phyloP scores from a whole-genome alignment of 2,888 invertebrate species.

The Margaritifera margaritifera region DNA sequence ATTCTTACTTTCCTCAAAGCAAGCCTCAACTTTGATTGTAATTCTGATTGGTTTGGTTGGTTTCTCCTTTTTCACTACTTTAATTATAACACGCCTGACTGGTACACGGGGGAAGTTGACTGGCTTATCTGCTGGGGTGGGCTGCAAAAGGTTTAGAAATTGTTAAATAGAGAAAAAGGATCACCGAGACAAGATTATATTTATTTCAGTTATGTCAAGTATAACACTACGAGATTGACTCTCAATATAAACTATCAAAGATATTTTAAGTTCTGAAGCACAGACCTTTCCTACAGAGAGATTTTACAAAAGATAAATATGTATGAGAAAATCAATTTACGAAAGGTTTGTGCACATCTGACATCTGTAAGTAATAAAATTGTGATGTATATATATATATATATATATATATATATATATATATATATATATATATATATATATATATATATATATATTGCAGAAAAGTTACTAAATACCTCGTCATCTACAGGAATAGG shows the following conservation, averaged over 20 bases:
- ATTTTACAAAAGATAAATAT: too few relatives aligned
- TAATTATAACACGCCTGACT: slow-evolving; percentile 15
- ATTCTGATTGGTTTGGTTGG: slow-evolving; percentile 20
- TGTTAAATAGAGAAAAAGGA: not conserved
- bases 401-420: too few relatives aligned
- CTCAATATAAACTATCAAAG: too few relatives aligned
- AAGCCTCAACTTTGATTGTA: slow-evolving; percentile 28
- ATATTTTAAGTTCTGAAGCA: too few relatives aligned
- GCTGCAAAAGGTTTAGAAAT: slow-evolving; percentile 8
- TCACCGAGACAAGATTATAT: not conserved
- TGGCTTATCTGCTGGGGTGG: slow-evolving; percentile 19
- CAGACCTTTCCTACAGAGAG: too few relatives aligned
- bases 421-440: too few relatives aligned
- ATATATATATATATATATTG: not conserved
- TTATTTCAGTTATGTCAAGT: too few relatives aligned
- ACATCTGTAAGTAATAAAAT: too few relatives aligned
- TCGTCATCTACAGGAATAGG: slow-evolving; percentile 11
- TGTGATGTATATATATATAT: too few relatives aligned
- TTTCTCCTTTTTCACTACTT: slow-evolving; percentile 23
- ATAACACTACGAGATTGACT: too few relatives aligned
- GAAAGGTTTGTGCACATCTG: too few relatives aligned
- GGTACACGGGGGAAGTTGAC: slow-evolving; percentile 18
- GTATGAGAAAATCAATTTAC: too few relatives aligned
- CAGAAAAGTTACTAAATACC: not conserved
- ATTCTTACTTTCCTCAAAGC: slow-evolving; percentile 10